Conservation (phyloP, 1,140 invertebrate genomes). For the Orius insidiosus region DNA sequence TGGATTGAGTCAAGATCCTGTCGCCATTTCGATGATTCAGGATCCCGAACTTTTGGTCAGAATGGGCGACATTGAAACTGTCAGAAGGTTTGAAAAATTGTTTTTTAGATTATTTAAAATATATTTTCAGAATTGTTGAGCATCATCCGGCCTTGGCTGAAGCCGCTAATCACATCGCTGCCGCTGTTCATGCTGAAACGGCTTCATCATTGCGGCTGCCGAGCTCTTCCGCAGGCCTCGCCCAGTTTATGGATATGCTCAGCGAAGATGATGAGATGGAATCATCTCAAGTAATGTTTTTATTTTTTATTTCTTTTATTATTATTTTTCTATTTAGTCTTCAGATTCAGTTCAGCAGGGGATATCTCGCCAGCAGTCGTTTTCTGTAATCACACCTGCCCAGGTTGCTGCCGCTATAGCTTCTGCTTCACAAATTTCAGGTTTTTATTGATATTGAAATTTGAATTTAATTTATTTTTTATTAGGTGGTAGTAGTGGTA, state of each 20-base stretch:
- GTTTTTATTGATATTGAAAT: slow-evolving; percentile 6
- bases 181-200: slow-evolving; percentile 33
- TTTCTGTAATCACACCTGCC: slow-evolving; percentile 29
- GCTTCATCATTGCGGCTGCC: slow-evolving; percentile 17
- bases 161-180: slow-evolving; percentile 32
- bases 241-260: slow-evolving; percentile 32
- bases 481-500: slow-evolving; percentile 9
- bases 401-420: slow-evolving; percentile 33
- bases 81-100: slow-evolving; percentile 25
- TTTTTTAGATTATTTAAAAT: background rate
- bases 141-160: slow-evolving; percentile 32
- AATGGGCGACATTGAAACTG: slow-evolving; percentile 30
- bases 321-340: slow-evolving; percentile 18
- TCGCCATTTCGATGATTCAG: slow-evolving; percentile 36
- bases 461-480: slow-evolving; percentile 6
- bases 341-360: slow-evolving; percentile 27
- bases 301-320: slow-evolving; percentile 3
- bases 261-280: slow-evolving; percentile 40
- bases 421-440: slow-evolving; percentile 23
- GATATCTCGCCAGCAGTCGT: slow-evolving; percentile 23
- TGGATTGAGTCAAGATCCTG: slow-evolving; percentile 31
- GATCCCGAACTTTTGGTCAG: slow-evolving; percentile 36
- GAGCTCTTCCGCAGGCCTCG: slow-evolving; percentile 25
- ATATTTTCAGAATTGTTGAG: slow-evolving; percentile 25
- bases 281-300: slow-evolving; percentile 26